Percentiles rank a stretch among this genome's conserved stretches.
phyloP scores from a whole-genome alignment of 2,113 vertebrate species.

The Nerophis ophidion region DNA sequence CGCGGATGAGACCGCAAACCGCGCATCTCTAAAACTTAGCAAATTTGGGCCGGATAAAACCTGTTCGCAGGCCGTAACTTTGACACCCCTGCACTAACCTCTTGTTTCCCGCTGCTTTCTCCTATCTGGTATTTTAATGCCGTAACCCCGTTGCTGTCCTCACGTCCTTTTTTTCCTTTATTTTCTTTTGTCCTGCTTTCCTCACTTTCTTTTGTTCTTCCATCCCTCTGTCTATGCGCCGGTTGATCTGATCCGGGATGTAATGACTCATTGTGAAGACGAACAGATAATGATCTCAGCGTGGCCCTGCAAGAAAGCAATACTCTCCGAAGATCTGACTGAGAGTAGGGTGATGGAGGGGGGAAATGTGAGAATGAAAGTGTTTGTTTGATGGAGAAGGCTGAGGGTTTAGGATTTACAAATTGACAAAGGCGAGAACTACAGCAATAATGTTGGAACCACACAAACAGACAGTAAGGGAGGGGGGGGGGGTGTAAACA shows the following conservation, averaged over 20 bases:
- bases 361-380: background rate
- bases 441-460: background rate
- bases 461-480: background rate
- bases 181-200: background rate
- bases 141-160: background rate
- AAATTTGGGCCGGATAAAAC: too few species aligned
- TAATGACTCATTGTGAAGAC: constrained; percentile 38
- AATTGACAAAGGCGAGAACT: background rate
- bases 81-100: background rate
- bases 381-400: background rate
- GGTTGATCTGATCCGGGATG: constrained; percentile 34
- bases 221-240: constrained; percentile 6
- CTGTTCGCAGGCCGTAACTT: too few species aligned
- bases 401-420: background rate
- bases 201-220: background rate
- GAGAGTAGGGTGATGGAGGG: background rate
- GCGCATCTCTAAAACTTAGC: too few species aligned
- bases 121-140: constrained; percentile 33
- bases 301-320: constrained; percentile 21
- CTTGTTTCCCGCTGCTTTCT: constrained; percentile 17
- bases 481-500: constrained; percentile 11
- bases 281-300: constrained; percentile 43
- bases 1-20: too few species aligned
- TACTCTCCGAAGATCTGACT: constrained; percentile 16
- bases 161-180: background rate